Evolutionary conservation across 2,888 invertebrate genomes (phyloP), one percentile per base, ranked within the genome.

Genomic region (Volucella bombylans): DNA sequence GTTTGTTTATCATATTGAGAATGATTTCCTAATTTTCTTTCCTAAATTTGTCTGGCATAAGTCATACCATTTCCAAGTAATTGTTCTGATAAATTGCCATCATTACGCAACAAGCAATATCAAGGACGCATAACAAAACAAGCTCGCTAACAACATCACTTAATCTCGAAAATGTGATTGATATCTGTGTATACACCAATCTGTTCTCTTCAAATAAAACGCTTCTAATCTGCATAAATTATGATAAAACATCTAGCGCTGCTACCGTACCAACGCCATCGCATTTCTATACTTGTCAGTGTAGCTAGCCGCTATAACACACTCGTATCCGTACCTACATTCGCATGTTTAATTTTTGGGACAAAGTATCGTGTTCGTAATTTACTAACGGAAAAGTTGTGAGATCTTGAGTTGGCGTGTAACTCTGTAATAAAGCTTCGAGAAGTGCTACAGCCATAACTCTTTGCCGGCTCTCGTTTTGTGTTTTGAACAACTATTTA

Each of bases 201-300:
- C 83, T 83, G 80, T 80, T 80, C 74, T 71, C 59, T 79, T 71
- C 65, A 85, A 80, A 64, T 72, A 76, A 81, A 85, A 81, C 80
- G 71, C 59, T 73, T 67, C 76, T 71, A 85, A 76, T 85, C 80
- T 81, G 85, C 76, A 81, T 85, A 85, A 85, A 85, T 85, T 85
- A 85, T 43, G 85, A 81, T 85, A 85, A 81, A 59, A 64, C 39
- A 74, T 83, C 73, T 74, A 79, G 43, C 14, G 9, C 55, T 67
- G 8, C 38, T 12, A 52, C 23, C 47, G 49, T 31, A 2, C 31
- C 31, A 31, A 31, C 31, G 31, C 31, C 31, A 31, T 6, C 6
- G 31, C 6, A 6, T 31, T 31, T 31, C 6, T 31, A 31, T 31
- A 31, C 31, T 31, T 31, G 6, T 31, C 31, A 31, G 31, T 31